Evolutionary conservation across 2,888 invertebrate genomes (phyloP).

Genomic region (Agrotis clavis): DNA sequence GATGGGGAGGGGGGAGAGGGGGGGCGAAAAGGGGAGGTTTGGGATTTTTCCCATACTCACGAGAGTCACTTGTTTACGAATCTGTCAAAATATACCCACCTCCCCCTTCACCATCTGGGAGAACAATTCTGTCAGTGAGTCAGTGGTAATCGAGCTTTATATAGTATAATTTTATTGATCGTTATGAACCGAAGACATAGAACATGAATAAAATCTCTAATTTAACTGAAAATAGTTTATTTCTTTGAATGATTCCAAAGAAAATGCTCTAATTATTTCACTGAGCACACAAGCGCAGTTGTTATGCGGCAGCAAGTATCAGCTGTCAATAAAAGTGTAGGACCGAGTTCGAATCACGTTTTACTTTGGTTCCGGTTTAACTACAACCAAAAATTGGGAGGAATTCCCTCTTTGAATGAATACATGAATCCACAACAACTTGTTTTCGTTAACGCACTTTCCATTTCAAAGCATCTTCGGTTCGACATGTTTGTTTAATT

Average conservation of each 20-base stretch:
- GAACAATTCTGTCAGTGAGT: too few species aligned
- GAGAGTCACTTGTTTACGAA: too few species aligned
- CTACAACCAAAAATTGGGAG: constrained; percentile 60
- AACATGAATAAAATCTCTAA: neutral
- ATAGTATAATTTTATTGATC: constrained; percentile 6
- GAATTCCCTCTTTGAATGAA: constrained; percentile 48
- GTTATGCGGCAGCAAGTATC: constrained; percentile 79
- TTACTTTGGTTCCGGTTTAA: constrained; percentile 82
- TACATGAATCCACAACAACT: constrained; percentile 52
- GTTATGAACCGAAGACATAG: neutral
- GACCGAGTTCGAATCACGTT: constrained; percentile 67
- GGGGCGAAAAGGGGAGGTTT: too few species aligned
- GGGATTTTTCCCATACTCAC: too few species aligned
- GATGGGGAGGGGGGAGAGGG: too few species aligned
- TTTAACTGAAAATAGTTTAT: neutral
- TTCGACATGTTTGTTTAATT: constrained; percentile 44
- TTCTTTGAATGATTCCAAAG: neutral
- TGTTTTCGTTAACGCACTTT: constrained; percentile 60
- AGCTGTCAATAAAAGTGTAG: constrained; percentile 67
- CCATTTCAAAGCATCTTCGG: constrained; percentile 53
- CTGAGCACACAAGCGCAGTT: constrained; percentile 56
- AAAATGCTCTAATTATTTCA: constrained; percentile 47
- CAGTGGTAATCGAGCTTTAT: too few species aligned
- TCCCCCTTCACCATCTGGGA: too few species aligned
- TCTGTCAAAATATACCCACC: too few species aligned